phyloP scores from a whole-genome alignment of 64 coral and sea anemone genomes.

The Porites australiensis region DNA sequence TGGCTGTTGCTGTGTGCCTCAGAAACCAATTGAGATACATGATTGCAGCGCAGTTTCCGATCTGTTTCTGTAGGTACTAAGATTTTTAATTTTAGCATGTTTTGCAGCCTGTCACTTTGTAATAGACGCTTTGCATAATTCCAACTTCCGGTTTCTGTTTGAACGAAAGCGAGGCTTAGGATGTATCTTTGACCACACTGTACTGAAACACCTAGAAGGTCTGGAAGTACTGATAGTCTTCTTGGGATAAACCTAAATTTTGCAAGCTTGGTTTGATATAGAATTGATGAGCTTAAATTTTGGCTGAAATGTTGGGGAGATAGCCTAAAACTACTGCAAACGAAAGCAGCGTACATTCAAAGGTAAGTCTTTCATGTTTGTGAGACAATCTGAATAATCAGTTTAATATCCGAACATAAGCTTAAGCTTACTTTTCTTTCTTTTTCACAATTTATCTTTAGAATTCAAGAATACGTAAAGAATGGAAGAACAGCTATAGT shows the following conservation, averaged over 20 bases:
- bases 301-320: constrained; percentile 24
- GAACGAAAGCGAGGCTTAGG: no score
- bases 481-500: background rate
- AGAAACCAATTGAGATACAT: constrained; percentile 30
- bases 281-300: constrained; percentile 10
- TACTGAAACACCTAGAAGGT: background rate
- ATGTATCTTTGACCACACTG: no score
- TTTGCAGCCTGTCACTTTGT: no score
- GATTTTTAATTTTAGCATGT: no score
- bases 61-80: constrained; percentile 25
- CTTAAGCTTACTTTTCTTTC: background rate
- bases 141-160: no score
- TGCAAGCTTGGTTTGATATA: background rate
- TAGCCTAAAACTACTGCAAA: background rate
- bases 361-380: background rate
- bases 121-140: constrained; percentile 3
- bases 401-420: background rate
- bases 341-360: background rate
- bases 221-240: background rate
- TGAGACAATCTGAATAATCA: background rate
- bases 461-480: constrained; percentile 11
- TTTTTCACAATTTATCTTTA: background rate
- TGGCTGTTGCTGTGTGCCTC: constrained; percentile 44
- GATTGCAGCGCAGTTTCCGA: constrained; percentile 49
- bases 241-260: background rate